Percentiles rank a stretch among this genome's conserved stretches.
Evolutionary conservation across 2,113 vertebrate species (phyloP).

Genomic region (Cheilinus undulatus): DNA sequence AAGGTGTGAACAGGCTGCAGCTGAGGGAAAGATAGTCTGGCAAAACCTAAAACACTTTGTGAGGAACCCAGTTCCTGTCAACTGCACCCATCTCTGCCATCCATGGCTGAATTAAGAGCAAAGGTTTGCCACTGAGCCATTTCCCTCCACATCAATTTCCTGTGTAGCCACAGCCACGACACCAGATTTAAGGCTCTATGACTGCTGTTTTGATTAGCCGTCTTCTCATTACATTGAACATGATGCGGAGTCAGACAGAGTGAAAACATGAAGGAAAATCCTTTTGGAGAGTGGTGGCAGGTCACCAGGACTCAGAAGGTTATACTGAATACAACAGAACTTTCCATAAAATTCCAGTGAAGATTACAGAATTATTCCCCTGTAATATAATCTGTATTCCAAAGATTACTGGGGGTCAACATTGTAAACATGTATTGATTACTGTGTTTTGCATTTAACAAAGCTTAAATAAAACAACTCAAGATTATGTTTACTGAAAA

Average conservation of each 20-base stretch:
- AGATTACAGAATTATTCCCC: slow-evolving; percentile 24
- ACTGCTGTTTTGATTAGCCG: slow-evolving; percentile 60
- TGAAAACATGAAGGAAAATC: slow-evolving; percentile 31
- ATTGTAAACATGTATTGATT: slow-evolving; percentile 48
- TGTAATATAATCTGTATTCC: slow-evolving; percentile 38
- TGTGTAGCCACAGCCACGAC: slow-evolving; percentile 45
- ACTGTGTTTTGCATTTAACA: slow-evolving; percentile 9
- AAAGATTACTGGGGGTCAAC: slow-evolving; percentile 35
- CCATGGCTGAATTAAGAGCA: slow-evolving; percentile 23
- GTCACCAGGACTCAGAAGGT: slow-evolving; percentile 22
- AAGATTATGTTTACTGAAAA: slow-evolving; percentile 22
- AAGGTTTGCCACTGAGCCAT: slow-evolving; percentile 54
- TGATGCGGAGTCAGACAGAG: slow-evolving; percentile 38
- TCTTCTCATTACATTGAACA: slow-evolving; percentile 57
- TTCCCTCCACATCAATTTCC: slow-evolving; percentile 68
- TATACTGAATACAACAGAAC: slow-evolving; percentile 16
- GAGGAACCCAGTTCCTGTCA: slow-evolving; percentile 49
- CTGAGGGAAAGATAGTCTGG: slow-evolving; percentile 48
- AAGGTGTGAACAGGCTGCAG: slow-evolving; percentile 73
- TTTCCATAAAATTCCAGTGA: slow-evolving; percentile 21
- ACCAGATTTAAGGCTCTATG: slow-evolving; percentile 41
- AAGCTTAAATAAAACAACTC: slow-evolving; percentile 32
- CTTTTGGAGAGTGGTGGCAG: slow-evolving; percentile 28
- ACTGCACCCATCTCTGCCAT: slow-evolving; percentile 48
- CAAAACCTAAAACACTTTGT: slow-evolving; percentile 38